Evolutionary conservation across 1,140 invertebrate genomes (phyloP), one percentile per base, ranked within the genome.

Genomic region (Drosophila carrolli): DNA sequence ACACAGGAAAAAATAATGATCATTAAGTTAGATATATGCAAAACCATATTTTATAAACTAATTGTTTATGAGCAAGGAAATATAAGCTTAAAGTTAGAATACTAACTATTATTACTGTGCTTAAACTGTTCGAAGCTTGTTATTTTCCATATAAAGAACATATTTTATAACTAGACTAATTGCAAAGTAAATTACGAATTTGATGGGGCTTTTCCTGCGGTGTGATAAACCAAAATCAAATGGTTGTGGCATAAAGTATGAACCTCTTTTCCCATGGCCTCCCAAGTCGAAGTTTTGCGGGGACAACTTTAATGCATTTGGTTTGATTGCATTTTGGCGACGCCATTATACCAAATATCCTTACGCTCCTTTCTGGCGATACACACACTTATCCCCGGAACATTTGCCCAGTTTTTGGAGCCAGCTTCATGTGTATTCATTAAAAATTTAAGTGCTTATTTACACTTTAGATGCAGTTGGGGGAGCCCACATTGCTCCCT

Each of bases 401-500:
- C 44, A 37, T 13, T 29, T 13, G 53, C 2, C 62, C 19, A 4
- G 27, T 44, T 53, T 29, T 29, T 5, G 16, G 51, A 6, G 11
- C 19, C 51, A 55, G 41, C 59, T 63, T 51, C 40, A 63, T 75
- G 54, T 53, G 66, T 55, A 60, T 70, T 82, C 74, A 82, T 82
- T 82, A 82, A 82, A 78, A 77, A 86, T 81, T 62, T 78, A 71
- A 78, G 75, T 63, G 75, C 66, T 77, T 63, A 78, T 78, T 78
- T 78, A 78, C 66, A 77, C 74, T 63, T 77, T 62, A 63, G 44
- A 56, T 38, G 56, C 71, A 48, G 50, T 19, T 4, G 7, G 53
- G 38, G 9, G 5, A 54, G 37, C 37, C 23, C 23, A 4, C 23
- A 23, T 23, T 4, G 0, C 23, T 23, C 3, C 23, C 23, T 23